A percentile compares a stretch with the other conserved stretches of the same genome.
Evolutionary conservation across 2,797 vertebrate species (phyloP).

Genomic region (Merluccius polli): DNA sequence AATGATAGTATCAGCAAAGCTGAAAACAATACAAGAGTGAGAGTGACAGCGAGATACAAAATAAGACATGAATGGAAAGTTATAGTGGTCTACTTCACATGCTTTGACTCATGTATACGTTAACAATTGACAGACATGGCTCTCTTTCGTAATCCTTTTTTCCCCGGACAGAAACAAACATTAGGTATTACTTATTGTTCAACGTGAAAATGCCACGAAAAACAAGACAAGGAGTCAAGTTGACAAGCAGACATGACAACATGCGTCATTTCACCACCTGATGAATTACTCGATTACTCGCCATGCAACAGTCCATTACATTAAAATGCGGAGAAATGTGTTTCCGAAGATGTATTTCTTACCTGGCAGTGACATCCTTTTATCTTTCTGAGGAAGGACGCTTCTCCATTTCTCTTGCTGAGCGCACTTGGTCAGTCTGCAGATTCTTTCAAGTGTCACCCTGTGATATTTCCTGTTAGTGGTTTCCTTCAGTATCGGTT

Average conservation of each 20-base stretch:
- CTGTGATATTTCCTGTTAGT: constrained; percentile 59
- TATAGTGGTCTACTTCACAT: constrained; percentile 54
- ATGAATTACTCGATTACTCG: neutral
- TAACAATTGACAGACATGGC: constrained; percentile 38
- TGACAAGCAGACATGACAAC: neutral
- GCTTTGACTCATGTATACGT: constrained; percentile 33
- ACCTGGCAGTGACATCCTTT: constrained; percentile 81
- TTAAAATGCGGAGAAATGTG: neutral
- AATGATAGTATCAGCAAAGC: constrained; percentile 73
- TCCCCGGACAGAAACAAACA: constrained; percentile 15
- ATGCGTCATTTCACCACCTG: neutral
- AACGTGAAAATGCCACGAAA: neutral
- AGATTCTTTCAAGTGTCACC: constrained; percentile 54
- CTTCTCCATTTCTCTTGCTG: constrained; percentile 73
- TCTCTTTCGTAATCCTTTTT: constrained; percentile 39
- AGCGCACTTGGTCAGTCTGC: constrained; percentile 53
- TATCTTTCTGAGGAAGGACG: constrained; percentile 70
- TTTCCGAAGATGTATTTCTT: constrained; percentile 27
- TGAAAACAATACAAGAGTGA: constrained; percentile 38
- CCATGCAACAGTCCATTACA: neutral
- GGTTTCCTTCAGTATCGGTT: constrained; percentile 51
- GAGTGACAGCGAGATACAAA: constrained; percentile 21
- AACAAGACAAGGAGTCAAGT: neutral
- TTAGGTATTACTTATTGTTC: neutral
- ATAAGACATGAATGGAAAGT: constrained; percentile 57